Evolutionary conservation across 2,888 invertebrate genomes (phyloP).

Genomic region (Drosophila pegasa): DNA sequence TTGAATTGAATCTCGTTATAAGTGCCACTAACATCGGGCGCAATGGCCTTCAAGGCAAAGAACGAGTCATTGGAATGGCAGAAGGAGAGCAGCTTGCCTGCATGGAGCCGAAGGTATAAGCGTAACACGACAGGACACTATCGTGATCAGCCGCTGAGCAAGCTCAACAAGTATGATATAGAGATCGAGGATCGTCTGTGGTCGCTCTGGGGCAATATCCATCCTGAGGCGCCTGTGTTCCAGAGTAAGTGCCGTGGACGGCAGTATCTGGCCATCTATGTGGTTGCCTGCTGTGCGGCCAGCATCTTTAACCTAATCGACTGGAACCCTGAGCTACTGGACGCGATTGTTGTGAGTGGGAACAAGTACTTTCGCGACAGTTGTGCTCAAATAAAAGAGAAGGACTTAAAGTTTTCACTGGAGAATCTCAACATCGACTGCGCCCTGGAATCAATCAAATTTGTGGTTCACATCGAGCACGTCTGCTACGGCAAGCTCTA

Average conservation of each 20-base stretch:
- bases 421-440: conserved; percentile 87
- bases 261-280: conserved; percentile 88
- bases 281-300: conserved; percentile 87
- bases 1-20: background rate
- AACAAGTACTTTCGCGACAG: conserved; percentile 87
- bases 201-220: conserved; percentile 89
- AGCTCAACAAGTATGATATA: conserved; percentile 87
- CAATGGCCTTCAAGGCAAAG: background rate
- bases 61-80: conserved; percentile 82
- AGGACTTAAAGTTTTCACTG: conserved; percentile 87
- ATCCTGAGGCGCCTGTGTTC: conserved; percentile 87
- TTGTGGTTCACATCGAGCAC: conserved; percentile 86
- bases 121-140: conserved; percentile 75
- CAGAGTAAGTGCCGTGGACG: conserved; percentile 86
- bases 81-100: conserved; percentile 77
- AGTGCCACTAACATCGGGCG: conserved; percentile 17
- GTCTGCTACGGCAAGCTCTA: conserved; percentile 88
- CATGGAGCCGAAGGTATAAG: conserved; percentile 83
- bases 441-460: conserved; percentile 87
- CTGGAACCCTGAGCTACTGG: conserved; percentile 88
- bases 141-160: conserved; percentile 80
- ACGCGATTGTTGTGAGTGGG: conserved; percentile 87
- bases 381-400: conserved; percentile 84
- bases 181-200: conserved; percentile 89
- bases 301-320: conserved; percentile 87